Conservation (phyloP, 1,140 invertebrate genomes). For the Amyelois transitella region DNA sequence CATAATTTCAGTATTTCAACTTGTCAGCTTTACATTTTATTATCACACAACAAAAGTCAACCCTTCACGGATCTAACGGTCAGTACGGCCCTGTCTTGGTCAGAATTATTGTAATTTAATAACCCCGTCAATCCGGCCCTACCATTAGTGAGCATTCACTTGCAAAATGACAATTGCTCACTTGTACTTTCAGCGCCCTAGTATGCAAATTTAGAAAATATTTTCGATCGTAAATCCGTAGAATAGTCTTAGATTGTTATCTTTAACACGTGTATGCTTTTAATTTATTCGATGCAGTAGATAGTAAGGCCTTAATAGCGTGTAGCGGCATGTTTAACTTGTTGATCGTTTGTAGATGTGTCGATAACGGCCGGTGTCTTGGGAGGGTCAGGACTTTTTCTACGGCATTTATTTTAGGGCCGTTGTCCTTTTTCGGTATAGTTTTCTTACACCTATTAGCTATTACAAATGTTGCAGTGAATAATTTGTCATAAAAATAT, state of each 20-base stretch:
- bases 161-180: slow-evolving; percentile 59
- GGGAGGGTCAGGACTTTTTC: not conserved
- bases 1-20: not conserved
- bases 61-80: slow-evolving; percentile 17
- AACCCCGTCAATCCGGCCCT: slow-evolving; percentile 33
- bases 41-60: not conserved
- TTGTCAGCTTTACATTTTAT: not conserved
- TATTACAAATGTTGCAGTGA: too few species aligned
- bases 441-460: too few species aligned
- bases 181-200: slow-evolving; percentile 31
- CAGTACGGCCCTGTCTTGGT: slow-evolving; percentile 28
- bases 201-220: slow-evolving; percentile 49
- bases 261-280: slow-evolving; percentile 37
- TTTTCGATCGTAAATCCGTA: slow-evolving; percentile 61
- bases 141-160: slow-evolving; percentile 43
- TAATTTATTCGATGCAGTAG: slow-evolving; percentile 49
- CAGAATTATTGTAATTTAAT: slow-evolving; percentile 68
- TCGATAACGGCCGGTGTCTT: slow-evolving; percentile 29
- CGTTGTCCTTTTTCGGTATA: not conserved
- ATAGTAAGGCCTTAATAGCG: slow-evolving; percentile 37
- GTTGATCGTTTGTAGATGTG: slow-evolving; percentile 57
- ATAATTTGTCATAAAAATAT: too few species aligned
- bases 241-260: slow-evolving; percentile 41
- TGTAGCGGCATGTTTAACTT: slow-evolving; percentile 59
- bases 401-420: not conserved